Base-by-base conservation (phyloP, 2,113 vertebrate genomes). In the Larimichthys polyactis region DNA sequence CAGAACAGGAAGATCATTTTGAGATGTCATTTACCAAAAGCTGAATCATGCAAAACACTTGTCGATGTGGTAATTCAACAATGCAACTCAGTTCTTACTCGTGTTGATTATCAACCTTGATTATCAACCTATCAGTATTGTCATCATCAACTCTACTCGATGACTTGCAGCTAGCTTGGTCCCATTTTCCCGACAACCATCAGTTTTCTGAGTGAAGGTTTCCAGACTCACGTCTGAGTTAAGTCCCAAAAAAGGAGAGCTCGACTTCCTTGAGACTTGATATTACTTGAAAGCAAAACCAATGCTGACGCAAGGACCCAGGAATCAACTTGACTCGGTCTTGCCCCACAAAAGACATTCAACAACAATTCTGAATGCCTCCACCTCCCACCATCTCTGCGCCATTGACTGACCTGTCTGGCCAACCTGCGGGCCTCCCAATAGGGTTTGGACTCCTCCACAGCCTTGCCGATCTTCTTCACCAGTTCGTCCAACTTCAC, bases 361-460 rank as follows among this genome's bases (percentile, higher is more conserved):
- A n/a, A n/a, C n/a, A n/a, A n/a, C n/a, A n/a, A n/a, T n/a, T n/a
- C n/a, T n/a, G n/a, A n/a, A n/a, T n/a, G n/a, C n/a, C n/a, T n/a
- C n/a, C n/a, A n/a, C n/a, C n/a, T n/a, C n/a, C n/a, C n/a, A n/a
- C n/a, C n/a, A n/a, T n/a, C n/a, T n/a, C n/a, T n/a, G n/a, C n/a
- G 2, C 17, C 16, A 4, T 11, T 40, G 55, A 68, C 96, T 94
- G 77, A 98, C 97, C 97, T 99, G 97, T 80, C 97, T 93, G 12
- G 98, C 97, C 87, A 98, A 92, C 78, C 95, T 94, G 46, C 98
- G 95, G 12, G 98, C 97, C 92, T 99, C 98, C 98, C 98, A 99
- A 93, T 99, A 99, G 10, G 98, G 98, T 88, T 99, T 99, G 3
- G 98, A 99, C 78, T 99, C 98, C 59, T 99, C 98, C 71, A 99